Conservation (phyloP, 1,140 invertebrate species). For the Brachionus paranguensis region DNA sequence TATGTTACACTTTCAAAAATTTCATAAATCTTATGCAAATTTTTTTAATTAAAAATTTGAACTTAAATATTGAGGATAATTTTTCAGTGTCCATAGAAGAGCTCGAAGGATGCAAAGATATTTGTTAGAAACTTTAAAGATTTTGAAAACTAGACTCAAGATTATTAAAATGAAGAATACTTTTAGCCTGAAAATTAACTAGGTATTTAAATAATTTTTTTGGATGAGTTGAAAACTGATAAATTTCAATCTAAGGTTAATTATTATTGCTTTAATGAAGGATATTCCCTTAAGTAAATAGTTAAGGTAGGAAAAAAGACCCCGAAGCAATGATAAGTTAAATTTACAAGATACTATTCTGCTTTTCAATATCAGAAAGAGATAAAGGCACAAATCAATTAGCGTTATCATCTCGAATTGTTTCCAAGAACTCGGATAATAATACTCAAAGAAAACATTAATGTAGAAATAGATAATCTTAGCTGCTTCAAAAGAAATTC, state of each 20-base stretch:
- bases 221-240: neutral
- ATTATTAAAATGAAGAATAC: neutral
- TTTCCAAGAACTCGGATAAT: neutral
- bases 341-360: neutral
- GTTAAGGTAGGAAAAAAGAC: neutral
- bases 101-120: neutral
- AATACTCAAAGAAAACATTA: neutral
- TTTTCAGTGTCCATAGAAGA: no score
- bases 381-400: neutral
- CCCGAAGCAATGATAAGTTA: neutral
- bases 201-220: neutral
- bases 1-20: no score
- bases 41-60: no score
- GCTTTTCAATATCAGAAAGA: neutral
- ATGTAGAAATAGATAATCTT: neutral
- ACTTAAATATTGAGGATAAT: no score
- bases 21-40: no score
- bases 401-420: neutral
- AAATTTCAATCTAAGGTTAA: neutral
- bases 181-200: neutral
- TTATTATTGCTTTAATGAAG: neutral
- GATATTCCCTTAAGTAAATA: neutral
- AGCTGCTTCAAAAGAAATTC: neutral
- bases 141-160: neutral
- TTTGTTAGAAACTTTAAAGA: neutral